Base-by-base conservation (phyloP, 2,888 invertebrate genomes). In the Pherbina coryleti region DNA sequence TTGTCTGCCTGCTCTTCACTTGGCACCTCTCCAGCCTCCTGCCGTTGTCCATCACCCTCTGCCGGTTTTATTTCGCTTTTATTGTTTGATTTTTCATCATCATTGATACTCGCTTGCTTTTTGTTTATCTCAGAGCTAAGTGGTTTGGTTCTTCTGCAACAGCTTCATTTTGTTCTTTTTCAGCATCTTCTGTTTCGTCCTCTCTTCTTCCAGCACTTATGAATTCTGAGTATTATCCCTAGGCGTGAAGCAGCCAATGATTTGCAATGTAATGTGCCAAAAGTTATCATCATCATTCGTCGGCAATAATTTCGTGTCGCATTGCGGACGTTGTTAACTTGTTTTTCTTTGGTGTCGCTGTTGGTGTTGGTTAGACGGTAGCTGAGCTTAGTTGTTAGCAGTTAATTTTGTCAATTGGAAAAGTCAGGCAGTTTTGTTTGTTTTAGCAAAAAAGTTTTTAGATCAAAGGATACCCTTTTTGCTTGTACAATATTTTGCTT, bases 231-330 rank as follows among this genome's bases (percentile, higher is more conserved):
- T 14, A 22, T 49, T 17, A 19, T 31, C 51, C 8, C 34, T n/a
- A 51, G 22, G 22, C 51, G 11, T 25, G 55, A 17, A 53, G 53
- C 8, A 5, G 34, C 28, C n/a, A 34, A 25, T 22, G 70, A 55
- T 31, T 31, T 60, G 44, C 60, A 14, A 7, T 49, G 69, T 25
- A 14, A 28, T 69, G 73, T 62, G 60, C 44, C 62, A 73, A 73
- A 60, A 70, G 51, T 71, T 62, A 28, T 55, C 70, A 55, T 70
- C 70, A 51, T 70, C 55, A 60, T 73, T 73, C 25, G 62, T 62
- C 62, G 62, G 81, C 81, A 81, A 82, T 84, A 84, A 84, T 82
- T 82, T 84, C 44, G 44, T 44, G 83, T 82, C 83, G 84, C 84
- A 84, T 79, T 84, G 83, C 84, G 83, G 84, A 82, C 83, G 81